A percentile compares a stretch with the other conserved stretches of the same genome.
Conservation (phyloP, 2,797 vertebrate genomes). For the Melopsittacus undulatus region DNA sequence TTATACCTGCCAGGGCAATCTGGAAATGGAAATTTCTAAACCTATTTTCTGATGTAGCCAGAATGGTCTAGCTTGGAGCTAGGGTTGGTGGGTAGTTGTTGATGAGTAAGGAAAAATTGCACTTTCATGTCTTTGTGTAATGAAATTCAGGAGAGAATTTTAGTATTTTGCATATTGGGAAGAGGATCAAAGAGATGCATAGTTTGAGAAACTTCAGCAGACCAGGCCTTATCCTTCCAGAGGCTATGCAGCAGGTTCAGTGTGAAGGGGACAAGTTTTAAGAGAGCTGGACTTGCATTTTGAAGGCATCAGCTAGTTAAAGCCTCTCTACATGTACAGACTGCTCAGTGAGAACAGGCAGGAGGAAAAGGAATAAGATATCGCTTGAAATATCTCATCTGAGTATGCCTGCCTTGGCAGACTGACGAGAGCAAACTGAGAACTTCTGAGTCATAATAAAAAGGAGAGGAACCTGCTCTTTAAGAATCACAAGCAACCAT, state of each 20-base stretch:
- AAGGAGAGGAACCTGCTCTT: not conserved
- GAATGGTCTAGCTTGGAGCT: slow-evolving; percentile 17
- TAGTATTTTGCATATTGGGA: slow-evolving; percentile 8
- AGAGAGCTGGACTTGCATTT: not conserved
- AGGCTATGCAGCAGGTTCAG: slow-evolving; percentile 18
- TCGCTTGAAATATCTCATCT: not conserved
- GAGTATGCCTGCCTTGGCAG: not conserved
- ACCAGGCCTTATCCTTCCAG: slow-evolving; percentile 22
- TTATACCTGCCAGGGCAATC: slow-evolving; percentile 50
- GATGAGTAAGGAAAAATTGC: slow-evolving; percentile 48
- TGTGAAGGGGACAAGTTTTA: not conserved
- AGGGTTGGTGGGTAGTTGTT: slow-evolving; percentile 9
- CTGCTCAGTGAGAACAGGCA: not conserved
- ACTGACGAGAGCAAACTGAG: not conserved
- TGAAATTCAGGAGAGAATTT: slow-evolving; percentile 38
- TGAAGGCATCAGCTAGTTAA: slow-evolving; percentile 7
- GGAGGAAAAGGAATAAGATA: not conserved
- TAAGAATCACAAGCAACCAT: not conserved
- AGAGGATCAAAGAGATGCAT: slow-evolving; percentile 32
- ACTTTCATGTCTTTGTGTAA: slow-evolving; percentile 44
- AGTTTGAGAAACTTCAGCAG: slow-evolving; percentile 16
- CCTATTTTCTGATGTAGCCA: not conserved
- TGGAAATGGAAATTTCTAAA: slow-evolving; percentile 42
- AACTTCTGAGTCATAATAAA: not conserved
- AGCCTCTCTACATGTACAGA: not conserved